Conservation (phyloP, 2,888 invertebrate genomes). For the Hydraecia micacea region DNA sequence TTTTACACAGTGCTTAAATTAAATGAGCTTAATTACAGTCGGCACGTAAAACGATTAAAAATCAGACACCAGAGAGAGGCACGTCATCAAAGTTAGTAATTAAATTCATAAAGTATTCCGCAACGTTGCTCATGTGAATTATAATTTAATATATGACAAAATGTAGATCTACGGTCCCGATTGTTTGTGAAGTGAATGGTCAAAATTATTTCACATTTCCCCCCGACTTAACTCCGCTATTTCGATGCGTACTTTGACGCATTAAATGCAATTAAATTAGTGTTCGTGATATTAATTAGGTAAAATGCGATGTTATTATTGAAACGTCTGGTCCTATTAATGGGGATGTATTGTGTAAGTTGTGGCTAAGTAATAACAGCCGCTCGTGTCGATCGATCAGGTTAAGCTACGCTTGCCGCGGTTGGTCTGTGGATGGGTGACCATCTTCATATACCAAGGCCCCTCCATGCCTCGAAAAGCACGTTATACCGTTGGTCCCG, state of each 20-base stretch:
- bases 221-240: constrained; percentile 19
- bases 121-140: constrained; percentile 60
- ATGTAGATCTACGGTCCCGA: constrained; percentile 51
- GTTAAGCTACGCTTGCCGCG: too few relatives aligned
- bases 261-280: constrained; percentile 20
- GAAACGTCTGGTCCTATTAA: background rate
- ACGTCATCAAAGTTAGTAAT: constrained; percentile 65
- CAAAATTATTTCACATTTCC: constrained; percentile 41
- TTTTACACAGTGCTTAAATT: constrained; percentile 15
- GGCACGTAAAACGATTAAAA: constrained; percentile 58
- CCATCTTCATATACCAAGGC: too few relatives aligned
- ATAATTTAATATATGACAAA: constrained; percentile 61
- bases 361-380: too few relatives aligned
- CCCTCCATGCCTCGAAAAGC: too few relatives aligned
- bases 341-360: background rate
- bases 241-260: constrained; percentile 33
- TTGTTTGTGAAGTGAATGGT: constrained; percentile 44
- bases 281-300: background rate
- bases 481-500: too few relatives aligned
- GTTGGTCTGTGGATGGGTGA: too few relatives aligned
- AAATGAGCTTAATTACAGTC: constrained; percentile 39
- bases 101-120: constrained; percentile 65
- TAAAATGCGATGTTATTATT: background rate
- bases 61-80: constrained; percentile 54
- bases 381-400: too few relatives aligned